Conservation (phyloP, 2,797 vertebrate genomes). For the Antennarius maculatus region DNA sequence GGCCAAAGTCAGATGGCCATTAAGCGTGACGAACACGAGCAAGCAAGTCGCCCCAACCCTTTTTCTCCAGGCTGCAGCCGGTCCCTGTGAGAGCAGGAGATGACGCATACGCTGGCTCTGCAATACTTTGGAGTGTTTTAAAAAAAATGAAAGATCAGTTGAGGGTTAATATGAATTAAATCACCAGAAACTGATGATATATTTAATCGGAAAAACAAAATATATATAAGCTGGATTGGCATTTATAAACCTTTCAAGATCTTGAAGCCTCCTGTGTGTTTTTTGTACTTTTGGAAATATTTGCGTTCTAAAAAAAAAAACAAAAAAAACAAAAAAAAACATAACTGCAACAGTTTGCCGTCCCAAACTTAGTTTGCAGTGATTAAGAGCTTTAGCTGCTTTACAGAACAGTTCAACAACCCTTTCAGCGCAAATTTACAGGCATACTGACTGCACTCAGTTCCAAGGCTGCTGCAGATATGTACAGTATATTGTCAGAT, state of each 20-base stretch:
- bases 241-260: background rate
- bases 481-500: slow-evolving; percentile 20
- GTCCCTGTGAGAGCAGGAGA: slow-evolving; percentile 18
- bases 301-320: background rate
- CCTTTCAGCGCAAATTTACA: slow-evolving; percentile 42
- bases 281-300: background rate
- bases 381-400: slow-evolving; percentile 55
- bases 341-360: slow-evolving; percentile 5
- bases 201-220: too few relatives aligned
- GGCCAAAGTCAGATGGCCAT: slow-evolving; percentile 78
- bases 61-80: slow-evolving; percentile 34
- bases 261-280: background rate
- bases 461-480: slow-evolving; percentile 47
- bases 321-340: too few relatives aligned
- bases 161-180: background rate
- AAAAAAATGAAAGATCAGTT: background rate
- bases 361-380: slow-evolving; percentile 23
- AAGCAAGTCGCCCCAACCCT: slow-evolving; percentile 10
- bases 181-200: too few relatives aligned
- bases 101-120: background rate
- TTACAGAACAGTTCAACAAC: slow-evolving; percentile 31
- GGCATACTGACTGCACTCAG: slow-evolving; percentile 29
- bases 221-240: background rate
- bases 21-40: slow-evolving; percentile 70
- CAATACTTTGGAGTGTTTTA: background rate